Evolutionary conservation across 2,888 invertebrate genomes (phyloP).

Genomic region (Arctia plantaginis): DNA sequence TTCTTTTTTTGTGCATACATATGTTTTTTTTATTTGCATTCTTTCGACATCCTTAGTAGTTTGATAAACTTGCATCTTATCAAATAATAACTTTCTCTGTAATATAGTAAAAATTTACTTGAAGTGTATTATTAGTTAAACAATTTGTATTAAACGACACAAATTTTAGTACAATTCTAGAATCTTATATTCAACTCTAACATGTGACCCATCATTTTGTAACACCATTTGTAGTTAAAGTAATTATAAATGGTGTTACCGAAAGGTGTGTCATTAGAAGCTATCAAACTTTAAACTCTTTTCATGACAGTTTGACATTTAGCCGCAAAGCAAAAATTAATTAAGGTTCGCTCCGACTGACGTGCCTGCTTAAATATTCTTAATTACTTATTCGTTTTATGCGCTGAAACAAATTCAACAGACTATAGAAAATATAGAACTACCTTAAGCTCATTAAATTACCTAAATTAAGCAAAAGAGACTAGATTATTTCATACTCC

Average conservation of each 20-base stretch:
- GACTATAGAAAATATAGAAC: background rate
- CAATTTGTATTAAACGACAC: background rate
- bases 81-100: background rate
- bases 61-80: background rate
- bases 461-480: background rate
- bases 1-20: no score
- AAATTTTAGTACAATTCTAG: background rate
- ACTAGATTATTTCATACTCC: background rate
- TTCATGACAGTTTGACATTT: background rate
- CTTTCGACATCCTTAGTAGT: background rate
- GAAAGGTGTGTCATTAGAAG: background rate
- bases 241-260: no score
- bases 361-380: background rate
- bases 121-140: background rate
- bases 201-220: no score
- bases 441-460: background rate
- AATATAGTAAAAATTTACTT: background rate
- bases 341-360: background rate
- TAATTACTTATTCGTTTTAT: background rate
- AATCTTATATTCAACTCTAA: background rate
- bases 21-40: background rate
- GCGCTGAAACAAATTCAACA: background rate
- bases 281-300: background rate
- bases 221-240: no score
- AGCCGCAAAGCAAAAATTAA: background rate